phyloP scores from a whole-genome alignment of 2,797 vertebrate genomes.

The Falco rusticolus region DNA sequence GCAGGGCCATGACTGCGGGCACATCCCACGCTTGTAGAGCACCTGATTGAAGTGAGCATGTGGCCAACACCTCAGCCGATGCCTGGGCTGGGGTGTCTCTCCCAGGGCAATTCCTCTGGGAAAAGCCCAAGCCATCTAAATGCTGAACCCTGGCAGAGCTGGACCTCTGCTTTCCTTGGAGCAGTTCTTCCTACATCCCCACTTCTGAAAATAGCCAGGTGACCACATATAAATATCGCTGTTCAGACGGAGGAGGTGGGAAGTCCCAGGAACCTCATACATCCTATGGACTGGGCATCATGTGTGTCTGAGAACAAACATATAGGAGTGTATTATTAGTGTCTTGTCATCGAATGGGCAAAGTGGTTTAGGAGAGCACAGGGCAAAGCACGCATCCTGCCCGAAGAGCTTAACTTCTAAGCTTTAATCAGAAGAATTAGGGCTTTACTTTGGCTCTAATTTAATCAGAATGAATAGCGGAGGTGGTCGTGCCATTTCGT shows the following conservation, averaged over 20 bases:
- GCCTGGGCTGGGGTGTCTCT: not conserved
- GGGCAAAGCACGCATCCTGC: slow-evolving; percentile 25
- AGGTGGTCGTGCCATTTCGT: not conserved
- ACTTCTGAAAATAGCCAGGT: not conserved
- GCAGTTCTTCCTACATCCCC: not conserved
- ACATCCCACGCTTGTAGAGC: not conserved
- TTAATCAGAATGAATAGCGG: slow-evolving; percentile 47
- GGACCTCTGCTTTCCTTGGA: not conserved
- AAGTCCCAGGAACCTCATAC: not conserved
- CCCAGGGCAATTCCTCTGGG: not conserved
- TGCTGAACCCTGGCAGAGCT: not conserved
- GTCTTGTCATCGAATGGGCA: not conserved
- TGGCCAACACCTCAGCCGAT: not conserved
- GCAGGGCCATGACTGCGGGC: not conserved
- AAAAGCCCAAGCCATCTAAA: not conserved
- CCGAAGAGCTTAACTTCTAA: slow-evolving; percentile 56
- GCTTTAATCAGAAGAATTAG: slow-evolving; percentile 70
- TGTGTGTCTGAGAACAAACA: not conserved
- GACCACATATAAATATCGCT: not conserved
- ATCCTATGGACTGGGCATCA: not conserved
- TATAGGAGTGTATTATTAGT: not conserved
- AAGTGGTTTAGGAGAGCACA: slow-evolving; percentile 51
- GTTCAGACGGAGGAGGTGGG: not conserved
- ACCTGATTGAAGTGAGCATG: not conserved
- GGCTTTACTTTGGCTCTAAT: slow-evolving; percentile 50